phyloP scores from a whole-genome alignment of 2,113 vertebrate genomes.

The Caretta caretta region DNA sequence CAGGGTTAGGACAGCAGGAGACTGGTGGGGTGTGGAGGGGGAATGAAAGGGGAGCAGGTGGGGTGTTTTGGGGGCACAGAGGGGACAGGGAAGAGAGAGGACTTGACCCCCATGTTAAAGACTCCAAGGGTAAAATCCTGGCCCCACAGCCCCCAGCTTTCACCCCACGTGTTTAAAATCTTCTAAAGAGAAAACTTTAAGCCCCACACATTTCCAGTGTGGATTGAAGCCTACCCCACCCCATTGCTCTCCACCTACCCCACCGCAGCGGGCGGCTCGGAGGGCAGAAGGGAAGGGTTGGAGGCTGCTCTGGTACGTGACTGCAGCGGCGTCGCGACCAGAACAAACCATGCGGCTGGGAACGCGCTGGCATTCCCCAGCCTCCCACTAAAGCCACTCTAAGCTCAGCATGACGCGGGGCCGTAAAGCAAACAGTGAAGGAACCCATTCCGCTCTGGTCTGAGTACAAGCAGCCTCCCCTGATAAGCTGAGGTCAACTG shows the following conservation, averaged over 20 bases:
- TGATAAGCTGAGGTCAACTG: neutral
- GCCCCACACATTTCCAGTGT: neutral
- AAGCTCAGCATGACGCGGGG: neutral
- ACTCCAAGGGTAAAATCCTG: neutral
- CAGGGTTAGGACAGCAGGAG: neutral
- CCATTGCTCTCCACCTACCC: neutral
- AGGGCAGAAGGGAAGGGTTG: neutral
- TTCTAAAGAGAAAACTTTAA: neutral
- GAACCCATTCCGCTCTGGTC: neutral
- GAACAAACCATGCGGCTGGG: neutral
- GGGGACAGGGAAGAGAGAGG: neutral
- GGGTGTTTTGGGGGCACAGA: neutral
- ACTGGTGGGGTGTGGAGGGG: neutral
- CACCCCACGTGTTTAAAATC: neutral
- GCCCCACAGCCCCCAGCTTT: neutral
- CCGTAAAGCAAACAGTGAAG: neutral
- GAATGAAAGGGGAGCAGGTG: neutral
- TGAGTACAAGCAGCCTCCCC: neutral
- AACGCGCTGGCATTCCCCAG: neutral
- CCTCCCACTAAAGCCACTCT: neutral
- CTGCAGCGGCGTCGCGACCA: neutral
- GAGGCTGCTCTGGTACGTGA: neutral
- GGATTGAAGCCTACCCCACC: neutral
- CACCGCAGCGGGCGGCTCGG: neutral
- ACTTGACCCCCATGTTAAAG: neutral